Conservation (phyloP, 2,797 vertebrate species). For the Cirrhinus molitorella region DNA sequence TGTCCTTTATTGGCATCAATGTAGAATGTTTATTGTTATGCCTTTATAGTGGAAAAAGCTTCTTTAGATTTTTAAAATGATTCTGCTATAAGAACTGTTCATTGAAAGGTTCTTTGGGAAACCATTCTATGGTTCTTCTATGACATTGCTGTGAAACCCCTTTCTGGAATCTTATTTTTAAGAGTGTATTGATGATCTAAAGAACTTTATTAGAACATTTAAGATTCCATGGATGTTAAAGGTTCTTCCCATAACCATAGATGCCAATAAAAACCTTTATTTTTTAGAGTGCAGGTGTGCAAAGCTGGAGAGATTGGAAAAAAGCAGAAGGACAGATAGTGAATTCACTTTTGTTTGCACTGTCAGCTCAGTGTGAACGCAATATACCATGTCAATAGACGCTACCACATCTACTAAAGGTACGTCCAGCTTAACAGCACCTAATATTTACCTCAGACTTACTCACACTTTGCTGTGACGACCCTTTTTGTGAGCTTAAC, state of each 20-base stretch:
- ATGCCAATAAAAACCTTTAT: neutral
- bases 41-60: neutral
- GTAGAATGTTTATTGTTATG: too few species aligned
- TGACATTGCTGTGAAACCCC: too few species aligned
- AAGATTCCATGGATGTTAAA: neutral
- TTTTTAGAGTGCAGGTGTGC: conserved; percentile 3
- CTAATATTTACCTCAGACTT: conserved; percentile 41
- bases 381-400: neutral
- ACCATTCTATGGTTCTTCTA: too few species aligned
- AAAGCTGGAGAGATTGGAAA: neutral
- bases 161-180: too few species aligned
- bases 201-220: neutral
- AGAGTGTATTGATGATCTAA: neutral
- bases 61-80: too few species aligned
- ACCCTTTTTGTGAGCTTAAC: neutral
- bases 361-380: conserved; percentile 36
- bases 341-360: conserved; percentile 22
- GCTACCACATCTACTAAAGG: conserved; percentile 1
- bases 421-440: conserved; percentile 16
- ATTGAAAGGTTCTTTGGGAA: neutral
- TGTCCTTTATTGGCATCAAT: neutral
- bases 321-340: conserved; percentile 30
- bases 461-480: conserved; percentile 21
- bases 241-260: neutral
- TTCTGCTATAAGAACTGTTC: too few species aligned